phyloP scores from a whole-genome alignment of 2,888 invertebrate genomes.

The Sylvicola fuscatus region DNA sequence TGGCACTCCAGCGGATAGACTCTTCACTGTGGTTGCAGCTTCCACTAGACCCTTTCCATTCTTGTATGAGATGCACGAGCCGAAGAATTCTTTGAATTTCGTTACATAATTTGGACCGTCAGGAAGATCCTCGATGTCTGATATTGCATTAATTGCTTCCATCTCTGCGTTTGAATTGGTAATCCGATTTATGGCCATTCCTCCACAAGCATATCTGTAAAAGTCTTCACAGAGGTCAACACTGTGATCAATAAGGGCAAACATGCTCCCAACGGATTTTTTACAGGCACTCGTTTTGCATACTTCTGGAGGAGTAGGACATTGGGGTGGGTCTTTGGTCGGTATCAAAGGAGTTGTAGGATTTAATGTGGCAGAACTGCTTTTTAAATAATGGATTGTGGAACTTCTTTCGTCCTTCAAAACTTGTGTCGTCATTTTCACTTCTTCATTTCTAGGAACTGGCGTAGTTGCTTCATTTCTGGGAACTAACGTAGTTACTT shows the following conservation, averaged over 20 bases:
- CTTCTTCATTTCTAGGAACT: no score
- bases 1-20: no score
- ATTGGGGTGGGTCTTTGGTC: no score
- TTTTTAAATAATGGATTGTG: no score
- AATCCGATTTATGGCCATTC: conserved; percentile 5
- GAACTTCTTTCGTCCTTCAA: no score
- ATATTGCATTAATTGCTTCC: background rate
- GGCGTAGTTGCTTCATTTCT: no score
- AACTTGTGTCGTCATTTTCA: no score
- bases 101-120: background rate
- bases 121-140: background rate
- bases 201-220: conserved; percentile 7
- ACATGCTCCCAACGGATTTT: conserved; percentile 6
- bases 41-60: background rate
- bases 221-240: conserved; percentile 7
- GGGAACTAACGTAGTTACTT: no score
- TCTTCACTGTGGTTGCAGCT: no score
- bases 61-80: background rate
- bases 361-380: no score
- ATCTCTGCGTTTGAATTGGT: background rate
- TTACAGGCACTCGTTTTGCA: conserved; percentile 7
- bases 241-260: conserved; percentile 7
- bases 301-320: background rate
- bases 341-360: no score
- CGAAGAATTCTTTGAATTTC: background rate